Conservation (phyloP, 2,888 invertebrate species). For the Megamerina dolium region DNA sequence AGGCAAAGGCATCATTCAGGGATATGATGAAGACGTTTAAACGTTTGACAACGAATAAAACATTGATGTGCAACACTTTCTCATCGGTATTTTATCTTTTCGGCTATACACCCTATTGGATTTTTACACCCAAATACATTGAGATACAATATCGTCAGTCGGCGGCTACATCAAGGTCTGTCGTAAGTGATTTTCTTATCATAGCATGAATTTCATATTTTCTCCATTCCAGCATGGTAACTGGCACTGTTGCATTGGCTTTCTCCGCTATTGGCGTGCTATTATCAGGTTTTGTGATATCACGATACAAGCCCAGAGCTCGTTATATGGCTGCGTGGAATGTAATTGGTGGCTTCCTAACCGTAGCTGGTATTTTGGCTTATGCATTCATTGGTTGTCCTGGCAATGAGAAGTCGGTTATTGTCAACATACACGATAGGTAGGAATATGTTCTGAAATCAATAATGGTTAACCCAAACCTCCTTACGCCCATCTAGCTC, state of each 20-base stretch:
- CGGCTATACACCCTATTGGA: slow-evolving; percentile 70
- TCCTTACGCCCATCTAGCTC: slow-evolving; percentile 6
- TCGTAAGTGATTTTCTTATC: neutral
- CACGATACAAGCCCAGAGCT: slow-evolving; percentile 61
- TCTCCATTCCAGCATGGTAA: slow-evolving; percentile 55
- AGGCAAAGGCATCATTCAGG: slow-evolving; percentile 47
- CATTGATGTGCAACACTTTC: slow-evolving; percentile 66
- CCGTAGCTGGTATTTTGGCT: slow-evolving; percentile 58
- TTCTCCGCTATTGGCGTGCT: slow-evolving; percentile 65
- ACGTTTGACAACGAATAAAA: slow-evolving; percentile 59
- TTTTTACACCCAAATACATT: slow-evolving; percentile 77
- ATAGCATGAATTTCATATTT: too few species aligned
- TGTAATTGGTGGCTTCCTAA: slow-evolving; percentile 58
- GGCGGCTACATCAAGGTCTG: slow-evolving; percentile 59
- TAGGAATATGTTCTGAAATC: slow-evolving; percentile 14
- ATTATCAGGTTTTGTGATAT: slow-evolving; percentile 61
- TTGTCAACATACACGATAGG: slow-evolving; percentile 41
- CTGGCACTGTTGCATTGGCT: slow-evolving; percentile 64
- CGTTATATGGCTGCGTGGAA: slow-evolving; percentile 65
- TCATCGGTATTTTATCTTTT: slow-evolving; percentile 68
- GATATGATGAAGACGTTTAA: slow-evolving; percentile 62
- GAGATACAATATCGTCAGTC: slow-evolving; percentile 75
- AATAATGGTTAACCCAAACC: neutral
- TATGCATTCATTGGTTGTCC: slow-evolving; percentile 64
- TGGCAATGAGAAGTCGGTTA: slow-evolving; percentile 54